Percentiles rank a stretch among this genome's conserved stretches.
phyloP scores from a whole-genome alignment of 92 coral and sea anemone species.

The Epizoanthus fatuus region DNA sequence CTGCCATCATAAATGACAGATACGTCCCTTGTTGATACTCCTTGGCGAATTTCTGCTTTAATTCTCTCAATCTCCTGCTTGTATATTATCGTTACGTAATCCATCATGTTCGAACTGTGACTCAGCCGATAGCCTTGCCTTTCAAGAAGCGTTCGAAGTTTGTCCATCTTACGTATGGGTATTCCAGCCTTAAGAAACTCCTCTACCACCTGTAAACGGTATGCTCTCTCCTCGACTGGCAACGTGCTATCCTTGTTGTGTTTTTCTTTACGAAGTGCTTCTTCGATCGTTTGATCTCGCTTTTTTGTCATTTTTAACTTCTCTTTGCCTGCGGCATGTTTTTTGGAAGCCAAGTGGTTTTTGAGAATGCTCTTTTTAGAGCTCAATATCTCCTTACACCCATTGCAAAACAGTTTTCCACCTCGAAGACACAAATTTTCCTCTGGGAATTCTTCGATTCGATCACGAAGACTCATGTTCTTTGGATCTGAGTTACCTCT shows the following conservation, averaged over 20 bases:
- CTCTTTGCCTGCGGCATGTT: constrained; percentile 9
- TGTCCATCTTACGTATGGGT: constrained; percentile 4
- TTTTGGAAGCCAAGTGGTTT: constrained; percentile 22
- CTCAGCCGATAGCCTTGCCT: constrained; percentile 11
- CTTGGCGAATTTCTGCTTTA: constrained; percentile 28
- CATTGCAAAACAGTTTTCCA: constrained; percentile 39
- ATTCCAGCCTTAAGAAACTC: constrained; percentile 20
- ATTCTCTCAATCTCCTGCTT: constrained; percentile 36
- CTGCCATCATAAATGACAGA: constrained; percentile 34
- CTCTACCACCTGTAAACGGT: not conserved
- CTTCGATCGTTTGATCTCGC: not conserved
- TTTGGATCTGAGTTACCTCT: constrained; percentile 57
- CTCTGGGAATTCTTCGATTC: constrained; percentile 47
- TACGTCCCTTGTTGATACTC: constrained; percentile 1
- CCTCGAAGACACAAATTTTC: constrained; percentile 55
- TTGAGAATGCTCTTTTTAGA: constrained; percentile 43
- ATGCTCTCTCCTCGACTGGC: not conserved
- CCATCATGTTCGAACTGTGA: not conserved
- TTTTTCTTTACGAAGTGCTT: not conserved
- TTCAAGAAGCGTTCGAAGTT: not conserved
- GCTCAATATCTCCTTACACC: constrained; percentile 22
- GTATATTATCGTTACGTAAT: not conserved
- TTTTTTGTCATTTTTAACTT: constrained; percentile 3
- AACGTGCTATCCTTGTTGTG: not conserved
- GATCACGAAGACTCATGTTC: constrained; percentile 54